A percentile compares a stretch with the other conserved stretches of the same genome.
phyloP scores from a whole-genome alignment of 2,888 invertebrate genomes.

The Chaetogeoica ovagalla region DNA sequence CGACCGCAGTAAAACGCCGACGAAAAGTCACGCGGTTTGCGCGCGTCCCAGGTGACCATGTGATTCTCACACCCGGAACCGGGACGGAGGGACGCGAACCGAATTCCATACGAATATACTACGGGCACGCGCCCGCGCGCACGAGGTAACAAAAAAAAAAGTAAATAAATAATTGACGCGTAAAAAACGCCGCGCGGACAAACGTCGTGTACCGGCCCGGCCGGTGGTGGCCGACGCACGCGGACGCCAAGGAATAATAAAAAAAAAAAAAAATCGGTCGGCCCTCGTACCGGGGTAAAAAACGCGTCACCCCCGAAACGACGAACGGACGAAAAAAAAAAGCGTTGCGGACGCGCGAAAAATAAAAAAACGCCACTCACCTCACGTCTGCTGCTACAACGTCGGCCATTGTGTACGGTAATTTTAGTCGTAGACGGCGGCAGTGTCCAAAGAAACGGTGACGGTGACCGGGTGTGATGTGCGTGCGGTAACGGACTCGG shows the following conservation, averaged over 20 bases:
- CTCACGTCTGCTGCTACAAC: conserved; percentile 43
- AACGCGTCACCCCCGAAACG: no score
- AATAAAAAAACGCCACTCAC: conserved; percentile 9
- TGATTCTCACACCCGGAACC: conserved; percentile 26
- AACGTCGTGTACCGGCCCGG: background rate
- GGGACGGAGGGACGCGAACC: background rate
- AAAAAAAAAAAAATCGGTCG: no score
- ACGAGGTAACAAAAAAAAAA: background rate
- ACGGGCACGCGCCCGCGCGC: background rate
- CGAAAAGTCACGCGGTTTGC: background rate
- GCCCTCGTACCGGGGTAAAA: no score
- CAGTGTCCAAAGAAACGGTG: background rate
- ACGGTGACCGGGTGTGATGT: conserved; percentile 19
- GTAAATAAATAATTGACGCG: background rate
- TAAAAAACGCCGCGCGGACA: background rate
- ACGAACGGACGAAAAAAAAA: background rate
- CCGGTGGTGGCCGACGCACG: no score
- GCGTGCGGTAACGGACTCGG: conserved; percentile 37
- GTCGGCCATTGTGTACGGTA: conserved; percentile 38
- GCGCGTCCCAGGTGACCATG: conserved; percentile 8
- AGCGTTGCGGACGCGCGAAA: background rate
- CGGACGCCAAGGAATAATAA: no score
- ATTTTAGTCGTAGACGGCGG: background rate
- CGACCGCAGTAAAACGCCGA: background rate
- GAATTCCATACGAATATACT: rapidly evolving